Evolutionary conservation across 2,113 vertebrate genomes (phyloP).

Genomic region (Calyptommatus sinebrachiatus): DNA sequence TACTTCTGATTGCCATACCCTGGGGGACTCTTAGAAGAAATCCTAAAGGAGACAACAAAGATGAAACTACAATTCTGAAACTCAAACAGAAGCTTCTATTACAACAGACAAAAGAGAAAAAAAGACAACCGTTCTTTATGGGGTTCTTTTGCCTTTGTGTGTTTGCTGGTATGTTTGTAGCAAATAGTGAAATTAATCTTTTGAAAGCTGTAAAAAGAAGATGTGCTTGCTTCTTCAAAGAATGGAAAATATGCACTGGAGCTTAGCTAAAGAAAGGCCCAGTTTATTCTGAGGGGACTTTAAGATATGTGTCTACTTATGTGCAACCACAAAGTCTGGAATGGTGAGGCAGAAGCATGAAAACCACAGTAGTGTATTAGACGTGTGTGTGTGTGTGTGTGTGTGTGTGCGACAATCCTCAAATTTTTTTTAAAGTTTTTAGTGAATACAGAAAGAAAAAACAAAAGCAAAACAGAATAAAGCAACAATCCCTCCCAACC

Average conservation of each 20-base stretch:
- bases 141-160: slow-evolving; percentile 11
- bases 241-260: slow-evolving; percentile 11
- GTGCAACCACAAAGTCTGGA: not conserved
- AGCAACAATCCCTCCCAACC: too few species aligned
- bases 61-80: slow-evolving; percentile 20
- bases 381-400: too few species aligned
- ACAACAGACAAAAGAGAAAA: not conserved
- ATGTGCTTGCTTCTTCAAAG: slow-evolving; percentile 10
- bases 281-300: not conserved
- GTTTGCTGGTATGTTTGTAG: not conserved
- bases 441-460: too few species aligned
- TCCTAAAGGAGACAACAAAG: not conserved
- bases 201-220: slow-evolving; percentile 15
- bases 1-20: not conserved
- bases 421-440: too few species aligned
- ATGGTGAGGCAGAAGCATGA: not conserved
- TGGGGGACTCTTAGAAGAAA: not conserved
- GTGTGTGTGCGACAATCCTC: too few species aligned
- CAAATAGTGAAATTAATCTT: not conserved
- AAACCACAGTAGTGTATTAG: not conserved
- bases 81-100: slow-evolving; percentile 20
- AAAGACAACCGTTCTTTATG: not conserved
- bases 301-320: slow-evolving; percentile 5
- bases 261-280: not conserved
- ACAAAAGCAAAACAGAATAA: too few species aligned